Evolutionary conservation across 2,113 vertebrate species (phyloP).

Genomic region (Bubalus kerabau): DNA sequence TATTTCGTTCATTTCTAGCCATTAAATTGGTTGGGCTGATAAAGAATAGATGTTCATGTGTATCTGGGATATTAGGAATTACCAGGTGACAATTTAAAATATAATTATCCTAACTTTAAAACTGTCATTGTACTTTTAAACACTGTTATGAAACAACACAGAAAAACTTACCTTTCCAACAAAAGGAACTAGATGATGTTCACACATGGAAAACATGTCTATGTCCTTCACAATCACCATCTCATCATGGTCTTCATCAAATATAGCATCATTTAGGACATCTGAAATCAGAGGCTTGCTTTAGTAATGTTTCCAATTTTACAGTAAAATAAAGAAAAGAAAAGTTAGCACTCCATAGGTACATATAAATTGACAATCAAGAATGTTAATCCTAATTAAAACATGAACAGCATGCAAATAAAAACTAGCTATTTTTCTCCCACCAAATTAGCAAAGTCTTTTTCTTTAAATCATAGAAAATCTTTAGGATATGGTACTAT

Average conservation of each 20-base stretch:
- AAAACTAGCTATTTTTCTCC: background rate
- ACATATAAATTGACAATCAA: background rate
- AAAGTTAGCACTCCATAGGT: background rate
- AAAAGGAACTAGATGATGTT: conserved; percentile 98
- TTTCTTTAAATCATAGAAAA: background rate
- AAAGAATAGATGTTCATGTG: conserved; percentile 74
- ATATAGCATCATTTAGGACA: conserved; percentile 96
- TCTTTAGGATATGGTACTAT: background rate
- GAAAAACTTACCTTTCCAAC: conserved; percentile 90
- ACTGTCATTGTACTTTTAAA: background rate
- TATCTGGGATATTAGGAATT: conserved; percentile 32
- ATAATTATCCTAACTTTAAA: conserved; percentile 30
- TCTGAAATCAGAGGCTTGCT: conserved; percentile 81
- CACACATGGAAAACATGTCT: conserved; percentile 99
- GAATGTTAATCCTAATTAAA: background rate
- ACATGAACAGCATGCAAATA: background rate
- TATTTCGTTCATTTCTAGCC: conserved; percentile 60
- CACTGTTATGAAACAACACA: background rate
- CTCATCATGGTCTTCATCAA: conserved; percentile 98
- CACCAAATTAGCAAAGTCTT: background rate
- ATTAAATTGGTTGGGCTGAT: conserved; percentile 79
- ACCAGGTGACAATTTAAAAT: background rate
- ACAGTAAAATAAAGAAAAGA: background rate
- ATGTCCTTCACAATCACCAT: conserved; percentile 99
- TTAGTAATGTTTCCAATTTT: conserved; percentile 26